Conservation (phyloP, 2,797 vertebrate species). For the Onychomys torridus region DNA sequence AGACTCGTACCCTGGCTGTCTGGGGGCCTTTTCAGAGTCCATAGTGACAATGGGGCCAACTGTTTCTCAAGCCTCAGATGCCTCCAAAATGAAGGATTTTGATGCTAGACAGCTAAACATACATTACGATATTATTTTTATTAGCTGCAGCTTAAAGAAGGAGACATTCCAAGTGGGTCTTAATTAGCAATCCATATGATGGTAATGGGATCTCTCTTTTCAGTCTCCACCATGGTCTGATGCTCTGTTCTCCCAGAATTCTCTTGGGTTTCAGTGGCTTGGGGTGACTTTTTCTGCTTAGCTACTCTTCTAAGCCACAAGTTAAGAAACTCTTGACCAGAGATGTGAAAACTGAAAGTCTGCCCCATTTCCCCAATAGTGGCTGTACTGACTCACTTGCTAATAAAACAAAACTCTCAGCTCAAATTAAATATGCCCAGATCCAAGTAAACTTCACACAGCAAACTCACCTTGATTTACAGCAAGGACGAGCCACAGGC, state of each 20-base stretch:
- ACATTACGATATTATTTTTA: neutral
- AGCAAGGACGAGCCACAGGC: neutral
- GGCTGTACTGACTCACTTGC: constrained; percentile 18
- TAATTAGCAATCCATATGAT: neutral
- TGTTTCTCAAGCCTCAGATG: neutral
- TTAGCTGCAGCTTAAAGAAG: neutral
- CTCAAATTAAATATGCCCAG: constrained; percentile 24
- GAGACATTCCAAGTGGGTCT: neutral
- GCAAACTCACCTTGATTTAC: constrained; percentile 43
- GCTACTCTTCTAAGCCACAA: neutral
- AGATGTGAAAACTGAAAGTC: constrained; percentile 28
- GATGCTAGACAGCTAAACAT: neutral
- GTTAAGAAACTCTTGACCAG: constrained; percentile 29
- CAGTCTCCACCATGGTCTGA: neutral
- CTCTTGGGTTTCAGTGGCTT: neutral
- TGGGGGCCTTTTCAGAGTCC: neutral
- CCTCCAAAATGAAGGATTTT: neutral
- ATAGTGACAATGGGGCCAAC: neutral
- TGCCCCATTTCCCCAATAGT: neutral
- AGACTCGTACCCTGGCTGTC: neutral
- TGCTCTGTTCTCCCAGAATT: neutral
- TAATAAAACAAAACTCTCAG: constrained; percentile 46
- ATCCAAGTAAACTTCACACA: constrained; percentile 14
- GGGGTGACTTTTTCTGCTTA: neutral
- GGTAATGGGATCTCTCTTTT: neutral